Percentiles rank a stretch among this genome's conserved stretches.
Evolutionary conservation across 2,113 vertebrate genomes (phyloP).

Genomic region (Anseranas semipalmata): DNA sequence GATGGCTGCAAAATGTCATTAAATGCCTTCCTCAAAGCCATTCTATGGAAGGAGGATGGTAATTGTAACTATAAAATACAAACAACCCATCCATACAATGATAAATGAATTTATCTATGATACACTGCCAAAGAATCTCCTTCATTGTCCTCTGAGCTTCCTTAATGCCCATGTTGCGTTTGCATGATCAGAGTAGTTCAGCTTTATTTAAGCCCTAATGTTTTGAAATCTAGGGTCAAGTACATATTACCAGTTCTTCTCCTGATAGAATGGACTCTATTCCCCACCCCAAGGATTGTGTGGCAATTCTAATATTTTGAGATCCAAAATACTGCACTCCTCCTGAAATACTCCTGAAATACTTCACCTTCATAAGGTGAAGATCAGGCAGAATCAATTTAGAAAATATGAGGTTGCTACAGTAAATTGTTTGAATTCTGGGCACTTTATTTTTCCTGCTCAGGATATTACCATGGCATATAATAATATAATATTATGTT

Average conservation of each 20-base stretch:
- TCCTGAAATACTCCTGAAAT: too few relatives aligned
- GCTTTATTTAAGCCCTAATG: background rate
- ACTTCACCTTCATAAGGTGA: background rate
- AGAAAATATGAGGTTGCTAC: background rate
- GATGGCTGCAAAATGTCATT: constrained; percentile 3
- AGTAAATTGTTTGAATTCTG: background rate
- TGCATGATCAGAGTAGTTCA: background rate
- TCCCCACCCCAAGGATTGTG: fast-evolving
- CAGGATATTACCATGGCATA: background rate
- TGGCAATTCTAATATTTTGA: background rate
- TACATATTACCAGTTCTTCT: background rate
- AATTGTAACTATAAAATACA: background rate
- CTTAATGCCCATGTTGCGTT: background rate
- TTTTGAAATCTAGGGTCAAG: background rate
- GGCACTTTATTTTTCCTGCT: background rate
- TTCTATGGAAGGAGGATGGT: background rate
- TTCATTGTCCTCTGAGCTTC: background rate
- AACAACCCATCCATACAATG: background rate
- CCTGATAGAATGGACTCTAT: background rate
- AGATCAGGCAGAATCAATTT: background rate
- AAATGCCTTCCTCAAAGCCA: background rate
- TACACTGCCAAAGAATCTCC: background rate
- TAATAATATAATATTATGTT: background rate
- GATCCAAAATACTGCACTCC: background rate
- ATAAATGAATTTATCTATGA: background rate